phyloP scores from a whole-genome alignment of 2,113 vertebrate genomes.

The Neolamprologus cancellatus region DNA sequence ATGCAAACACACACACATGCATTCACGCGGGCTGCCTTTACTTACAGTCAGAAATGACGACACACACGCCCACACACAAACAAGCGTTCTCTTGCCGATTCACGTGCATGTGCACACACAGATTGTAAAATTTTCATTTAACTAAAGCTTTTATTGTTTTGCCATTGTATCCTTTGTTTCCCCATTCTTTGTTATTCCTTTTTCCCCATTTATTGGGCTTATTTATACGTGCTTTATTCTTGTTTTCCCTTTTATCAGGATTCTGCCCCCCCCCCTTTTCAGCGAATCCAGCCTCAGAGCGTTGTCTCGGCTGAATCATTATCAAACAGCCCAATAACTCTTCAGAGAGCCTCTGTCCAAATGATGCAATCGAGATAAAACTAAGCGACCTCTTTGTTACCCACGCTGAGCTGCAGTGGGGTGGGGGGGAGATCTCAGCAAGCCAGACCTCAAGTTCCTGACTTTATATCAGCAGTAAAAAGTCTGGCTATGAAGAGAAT shows the following conservation, averaged over 20 bases:
- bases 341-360: neutral
- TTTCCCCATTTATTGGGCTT: constrained; percentile 57
- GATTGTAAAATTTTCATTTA: constrained; percentile 56
- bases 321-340: constrained; percentile 38
- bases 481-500: constrained; percentile 2
- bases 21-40: neutral
- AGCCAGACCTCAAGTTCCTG: neutral
- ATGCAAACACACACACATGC: constrained; percentile 40
- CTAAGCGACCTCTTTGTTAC: constrained; percentile 39
- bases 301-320: constrained; percentile 32
- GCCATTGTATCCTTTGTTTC: constrained; percentile 16
- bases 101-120: neutral
- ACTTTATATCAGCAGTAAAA: constrained; percentile 12
- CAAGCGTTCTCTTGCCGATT: neutral
- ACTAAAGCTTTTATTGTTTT: constrained; percentile 48
- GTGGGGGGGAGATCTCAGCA: neutral
- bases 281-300: constrained; percentile 3
- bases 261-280: neutral
- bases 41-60: neutral
- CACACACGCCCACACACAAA: neutral
- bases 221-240: constrained; percentile 52
- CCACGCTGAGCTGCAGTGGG: neutral
- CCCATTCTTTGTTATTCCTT: constrained; percentile 11
- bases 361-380: constrained; percentile 57
- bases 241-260: constrained; percentile 7